Base-by-base conservation (phyloP, 1,140 invertebrate species). In the Drosophila insularis region DNA sequence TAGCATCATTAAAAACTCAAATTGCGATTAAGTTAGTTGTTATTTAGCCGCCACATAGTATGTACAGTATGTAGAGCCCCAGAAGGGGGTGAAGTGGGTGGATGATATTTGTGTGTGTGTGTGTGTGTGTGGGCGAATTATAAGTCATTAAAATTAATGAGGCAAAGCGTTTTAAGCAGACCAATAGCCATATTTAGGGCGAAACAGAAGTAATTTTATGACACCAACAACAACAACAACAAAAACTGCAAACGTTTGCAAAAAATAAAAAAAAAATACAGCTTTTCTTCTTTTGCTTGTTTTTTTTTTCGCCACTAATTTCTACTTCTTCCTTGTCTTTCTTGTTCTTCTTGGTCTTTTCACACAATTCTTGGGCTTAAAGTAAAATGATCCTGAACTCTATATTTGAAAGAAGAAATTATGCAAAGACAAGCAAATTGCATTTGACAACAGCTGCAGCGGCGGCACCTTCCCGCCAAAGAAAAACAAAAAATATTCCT, bases 61-160 rank as follows among this genome's bases (percentile, higher is more conserved):
- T 2, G 4, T 43, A 43, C 40, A 14, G 39, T 4, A 4, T 14
- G 35, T 11, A 37, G 13, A 2, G 8, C 27, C 27, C 27, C 0
- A 5, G 39, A 8, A 37, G 6, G 35, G 35, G 2, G 35, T 3
- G 35, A 11, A n/a, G 39, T 10, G 43, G 43, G 6, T 19, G 2
- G 7, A 19, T 0, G 2, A 19, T 2, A 2, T 35, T 8, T 8
- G 32, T 35, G 32, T 1, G 27, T 31, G 27, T 2, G 27, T 31
- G 27, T 31, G 6, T n/a, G 14, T 5, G 14, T 14, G 43, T 21
- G 10, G 19, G 8, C 43, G 8, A 37, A 19, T 58, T 70, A 70
- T 71, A 63, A 84, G 80, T 89, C 85, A 89, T 89, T 89, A 89
- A 89, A 89, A 89, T 89, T 89, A 89, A 89, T 89, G 84, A 89